Percentiles rank a stretch among this genome's conserved stretches.
Evolutionary conservation across 2,888 invertebrate genomes (phyloP).

Genomic region (Ichneumoninae sp.): DNA sequence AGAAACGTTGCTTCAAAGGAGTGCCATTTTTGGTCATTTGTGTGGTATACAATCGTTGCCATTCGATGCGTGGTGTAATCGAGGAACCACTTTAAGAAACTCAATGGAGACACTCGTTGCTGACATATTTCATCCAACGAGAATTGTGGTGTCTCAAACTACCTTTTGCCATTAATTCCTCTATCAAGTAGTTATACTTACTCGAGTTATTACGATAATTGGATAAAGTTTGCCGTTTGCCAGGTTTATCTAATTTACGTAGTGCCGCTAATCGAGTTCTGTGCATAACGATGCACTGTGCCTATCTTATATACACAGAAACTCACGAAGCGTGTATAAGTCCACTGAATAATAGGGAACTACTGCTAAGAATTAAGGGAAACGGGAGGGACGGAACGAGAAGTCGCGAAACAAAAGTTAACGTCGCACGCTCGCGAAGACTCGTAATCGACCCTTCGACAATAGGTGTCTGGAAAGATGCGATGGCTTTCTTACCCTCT

Average conservation of each 20-base stretch:
- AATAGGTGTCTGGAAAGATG: slow-evolving; percentile 43
- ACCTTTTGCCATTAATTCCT: neutral
- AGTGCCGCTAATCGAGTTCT: slow-evolving; percentile 12
- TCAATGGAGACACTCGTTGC: neutral
- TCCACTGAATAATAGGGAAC: slow-evolving; percentile 12
- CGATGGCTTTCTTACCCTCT: slow-evolving; percentile 16
- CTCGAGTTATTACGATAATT: slow-evolving; percentile 5
- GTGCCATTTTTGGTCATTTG: too few relatives aligned
- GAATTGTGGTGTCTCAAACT: neutral
- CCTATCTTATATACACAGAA: slow-evolving; percentile 8
- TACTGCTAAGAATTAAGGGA: neutral
- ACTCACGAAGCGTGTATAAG: slow-evolving; percentile 7
- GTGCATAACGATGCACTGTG: slow-evolving; percentile 12
- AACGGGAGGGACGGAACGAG: neutral
- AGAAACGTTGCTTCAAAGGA: too few relatives aligned
- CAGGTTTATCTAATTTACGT: slow-evolving; percentile 25
- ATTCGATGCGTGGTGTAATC: slow-evolving; percentile 29
- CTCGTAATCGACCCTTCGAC: slow-evolving; percentile 47
- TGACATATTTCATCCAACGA: neutral
- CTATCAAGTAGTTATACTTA: slow-evolving; percentile 14
- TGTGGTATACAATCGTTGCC: neutral
- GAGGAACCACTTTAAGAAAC: slow-evolving; percentile 9
- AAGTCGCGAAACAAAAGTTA: slow-evolving; percentile 52
- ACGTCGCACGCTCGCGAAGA: slow-evolving; percentile 13
- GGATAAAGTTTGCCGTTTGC: slow-evolving; percentile 20